Percentiles rank a stretch among this genome's conserved stretches.
Conservation (phyloP, 1,140 invertebrate species). For the Brachionus paranguensis region DNA sequence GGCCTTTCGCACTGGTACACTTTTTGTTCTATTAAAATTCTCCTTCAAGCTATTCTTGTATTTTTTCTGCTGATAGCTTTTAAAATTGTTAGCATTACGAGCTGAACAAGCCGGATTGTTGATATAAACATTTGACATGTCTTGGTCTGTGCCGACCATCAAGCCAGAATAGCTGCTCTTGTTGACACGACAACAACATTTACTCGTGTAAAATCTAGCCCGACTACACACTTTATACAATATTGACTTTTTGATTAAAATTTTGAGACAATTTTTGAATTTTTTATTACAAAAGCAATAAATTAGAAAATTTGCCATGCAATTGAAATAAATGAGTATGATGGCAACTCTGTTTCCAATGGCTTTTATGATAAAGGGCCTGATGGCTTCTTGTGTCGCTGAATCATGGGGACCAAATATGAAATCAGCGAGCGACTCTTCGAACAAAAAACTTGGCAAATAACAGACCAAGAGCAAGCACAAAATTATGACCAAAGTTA, state of each 20-base stretch:
- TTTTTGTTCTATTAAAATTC: background rate
- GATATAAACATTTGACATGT: background rate
- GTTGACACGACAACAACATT: background rate
- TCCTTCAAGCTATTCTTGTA: background rate
- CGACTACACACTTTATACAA: background rate
- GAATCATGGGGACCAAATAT: slow-evolving; percentile 26
- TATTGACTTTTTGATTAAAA: slow-evolving; percentile 19
- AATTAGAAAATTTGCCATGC: slow-evolving; percentile 38
- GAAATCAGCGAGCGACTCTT: slow-evolving; percentile 15
- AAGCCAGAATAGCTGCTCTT: background rate
- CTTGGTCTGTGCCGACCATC: background rate
- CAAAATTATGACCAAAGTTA: slow-evolving; percentile 19
- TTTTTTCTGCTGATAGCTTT: slow-evolving; percentile 10
- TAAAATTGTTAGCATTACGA: background rate
- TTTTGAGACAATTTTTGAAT: slow-evolving; percentile 29
- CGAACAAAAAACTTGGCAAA: slow-evolving; percentile 38
- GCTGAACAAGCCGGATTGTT: background rate
- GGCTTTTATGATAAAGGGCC: slow-evolving; percentile 18
- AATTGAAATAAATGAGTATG: slow-evolving; percentile 33
- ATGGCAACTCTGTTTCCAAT: slow-evolving; percentile 12
- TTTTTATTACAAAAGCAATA: slow-evolving; percentile 40
- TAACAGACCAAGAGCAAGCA: slow-evolving; percentile 17
- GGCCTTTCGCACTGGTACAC: background rate
- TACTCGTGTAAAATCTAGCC: background rate
- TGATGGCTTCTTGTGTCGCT: background rate